Base-by-base conservation (phyloP, 2,797 vertebrate genomes). In the Pipistrellus pipistrellus region DNA sequence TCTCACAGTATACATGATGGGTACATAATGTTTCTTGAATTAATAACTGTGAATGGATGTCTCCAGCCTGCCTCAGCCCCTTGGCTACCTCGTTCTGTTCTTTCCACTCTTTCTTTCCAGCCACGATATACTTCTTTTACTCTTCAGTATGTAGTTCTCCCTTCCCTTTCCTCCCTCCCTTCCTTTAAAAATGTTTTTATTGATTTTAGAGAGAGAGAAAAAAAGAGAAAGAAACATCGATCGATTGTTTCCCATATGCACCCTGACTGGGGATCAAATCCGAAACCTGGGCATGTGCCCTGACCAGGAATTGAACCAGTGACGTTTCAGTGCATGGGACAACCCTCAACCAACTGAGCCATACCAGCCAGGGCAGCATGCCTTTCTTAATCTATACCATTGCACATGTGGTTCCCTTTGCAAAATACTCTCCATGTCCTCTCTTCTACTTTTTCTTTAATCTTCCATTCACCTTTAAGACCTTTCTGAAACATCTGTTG, bases 21-120 rank as follows among this genome's bases (percentile, higher is more conserved):
- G 20, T 62, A 18, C 55, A 66, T 77, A 35, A 8, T 88, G 30
- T 85, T 76, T 94, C 46, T 72, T 80, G 68, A 88, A 76, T 81
- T 75, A 92, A 25, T 92, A 85, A 85, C 83, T 86, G 0, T 68
- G 25, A 64, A 44, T 68, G 25, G 23, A 20, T 82, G 73, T 85
- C 12, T 94, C 53, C 10, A 94, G 25, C 30, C 17, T 27, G 0
- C 30, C 44, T 80, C 35, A 62, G 86, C 41, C 51, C 30, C 46
- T 85, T 44, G 46, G 17, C 80, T 73, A 3, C 72, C 30, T 87
- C 55, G 25, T 35, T 25, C 2, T 78, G 4, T 90, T 92, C 48
- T 53, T 78, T 55, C 44, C 38, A 73, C 21, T 72, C 2, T 35
- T 62, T 85, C 38, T 86, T 66, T 81, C 64, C 35, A 51, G 10